These are phyloP conservation scores for Orthonyx spaldingii DNA, from an alignment of 2,113 vertebrate species.

Conservation along the genomic window DNA sequence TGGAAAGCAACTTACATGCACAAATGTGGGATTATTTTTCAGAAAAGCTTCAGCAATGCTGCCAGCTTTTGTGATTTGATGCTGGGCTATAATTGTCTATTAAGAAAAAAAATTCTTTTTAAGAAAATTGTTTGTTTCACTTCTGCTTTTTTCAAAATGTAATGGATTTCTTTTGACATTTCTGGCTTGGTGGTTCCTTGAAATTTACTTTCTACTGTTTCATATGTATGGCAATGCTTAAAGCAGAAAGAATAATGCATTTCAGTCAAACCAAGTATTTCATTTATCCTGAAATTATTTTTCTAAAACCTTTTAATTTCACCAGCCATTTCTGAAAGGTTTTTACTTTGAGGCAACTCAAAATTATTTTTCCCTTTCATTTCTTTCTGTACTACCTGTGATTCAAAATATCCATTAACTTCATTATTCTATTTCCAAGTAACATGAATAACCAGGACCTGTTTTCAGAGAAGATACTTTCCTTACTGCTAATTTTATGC, in stretches of 20 bases:
- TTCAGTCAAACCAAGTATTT: not conserved
- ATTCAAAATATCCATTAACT: not conserved
- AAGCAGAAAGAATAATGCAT: not conserved
- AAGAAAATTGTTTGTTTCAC: not conserved
- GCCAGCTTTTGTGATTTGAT: accelerated
- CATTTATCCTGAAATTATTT: not conserved
- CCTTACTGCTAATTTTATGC: not conserved
- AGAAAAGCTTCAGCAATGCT: not conserved
- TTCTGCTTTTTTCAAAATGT: not conserved
- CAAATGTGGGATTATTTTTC: not conserved
- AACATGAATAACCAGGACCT: not conserved
- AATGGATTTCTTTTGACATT: not conserved
- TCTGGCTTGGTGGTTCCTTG: not conserved
- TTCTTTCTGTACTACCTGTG: not conserved
- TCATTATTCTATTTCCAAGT: not conserved
- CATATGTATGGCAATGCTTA: not conserved
- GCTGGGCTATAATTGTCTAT: not conserved
- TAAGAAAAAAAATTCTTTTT: not conserved
- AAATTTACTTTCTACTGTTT: not conserved
- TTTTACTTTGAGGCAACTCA: not conserved
- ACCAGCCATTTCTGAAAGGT: not conserved
- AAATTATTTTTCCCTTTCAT: not conserved
- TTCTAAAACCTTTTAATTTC: not conserved
- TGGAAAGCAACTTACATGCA: not conserved
- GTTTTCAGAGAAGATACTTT: not conserved